Evolutionary conservation across 2,797 vertebrate genomes (phyloP).

Genomic region (Sebastes wilsoni): DNA sequence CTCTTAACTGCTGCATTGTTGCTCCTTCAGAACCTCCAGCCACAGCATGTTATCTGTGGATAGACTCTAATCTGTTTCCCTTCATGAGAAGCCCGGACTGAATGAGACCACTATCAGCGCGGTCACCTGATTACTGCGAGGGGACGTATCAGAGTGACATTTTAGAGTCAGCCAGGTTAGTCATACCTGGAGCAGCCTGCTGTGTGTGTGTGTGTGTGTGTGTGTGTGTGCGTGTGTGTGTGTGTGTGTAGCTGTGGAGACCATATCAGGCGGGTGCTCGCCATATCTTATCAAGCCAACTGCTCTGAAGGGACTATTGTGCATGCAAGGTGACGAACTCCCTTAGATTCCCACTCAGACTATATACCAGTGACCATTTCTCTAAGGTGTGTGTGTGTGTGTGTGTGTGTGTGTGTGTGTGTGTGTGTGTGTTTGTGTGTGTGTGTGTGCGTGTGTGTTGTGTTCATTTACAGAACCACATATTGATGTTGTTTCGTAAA

Average conservation of each 20-base stretch:
- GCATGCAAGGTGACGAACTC: constrained; percentile 65
- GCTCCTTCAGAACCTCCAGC: constrained; percentile 1
- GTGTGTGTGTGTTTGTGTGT: not conserved
- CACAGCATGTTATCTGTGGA: constrained; percentile 21
- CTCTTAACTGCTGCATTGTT: constrained; percentile 14
- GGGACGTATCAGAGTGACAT: constrained; percentile 57
- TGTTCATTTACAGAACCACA: not conserved
- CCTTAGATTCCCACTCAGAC: constrained; percentile 44
- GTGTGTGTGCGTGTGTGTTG: not conserved
- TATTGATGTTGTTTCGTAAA: constrained; percentile 18
- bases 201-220: constrained; percentile 23
- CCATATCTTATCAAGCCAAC: constrained; percentile 79
- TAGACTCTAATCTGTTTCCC: constrained; percentile 42
- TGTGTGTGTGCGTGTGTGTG: constrained; percentile 23
- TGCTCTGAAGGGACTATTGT: constrained; percentile 73
- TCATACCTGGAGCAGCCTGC: constrained; percentile 49
- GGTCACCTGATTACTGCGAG: constrained; percentile 49
- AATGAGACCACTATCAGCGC: constrained; percentile 52
- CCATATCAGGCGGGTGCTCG: constrained; percentile 67
- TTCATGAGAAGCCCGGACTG: constrained; percentile 25
- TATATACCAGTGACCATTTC: constrained; percentile 7
- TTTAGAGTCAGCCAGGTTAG: constrained; percentile 51
- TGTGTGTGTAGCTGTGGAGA: constrained; percentile 48
- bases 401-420: not conserved
- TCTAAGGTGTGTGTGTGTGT: not conserved